phyloP scores from a whole-genome alignment of 2,113 vertebrate genomes.

The Leuciscus idus region DNA sequence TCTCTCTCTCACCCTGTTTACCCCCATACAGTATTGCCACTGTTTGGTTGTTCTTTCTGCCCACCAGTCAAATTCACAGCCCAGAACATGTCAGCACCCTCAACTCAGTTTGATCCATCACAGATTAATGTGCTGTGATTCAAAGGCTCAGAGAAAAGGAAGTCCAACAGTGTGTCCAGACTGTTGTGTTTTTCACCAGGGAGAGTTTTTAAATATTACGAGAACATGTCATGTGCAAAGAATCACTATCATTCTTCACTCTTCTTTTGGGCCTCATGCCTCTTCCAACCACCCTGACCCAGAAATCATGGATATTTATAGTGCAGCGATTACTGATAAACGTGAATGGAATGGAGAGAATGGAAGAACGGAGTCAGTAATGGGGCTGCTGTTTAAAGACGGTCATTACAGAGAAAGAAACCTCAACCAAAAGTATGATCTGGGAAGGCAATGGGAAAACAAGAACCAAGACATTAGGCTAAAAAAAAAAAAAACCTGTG shows the following conservation, averaged over 20 bases:
- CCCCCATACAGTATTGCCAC: slow-evolving; percentile 46
- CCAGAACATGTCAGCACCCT: slow-evolving; percentile 54
- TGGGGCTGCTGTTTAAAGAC: slow-evolving; percentile 16
- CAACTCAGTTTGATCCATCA: slow-evolving; percentile 30
- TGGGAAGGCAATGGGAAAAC: slow-evolving; percentile 24
- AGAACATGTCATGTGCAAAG: not conserved
- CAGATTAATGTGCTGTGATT: slow-evolving; percentile 45
- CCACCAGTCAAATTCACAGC: slow-evolving; percentile 27
- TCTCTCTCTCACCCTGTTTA: slow-evolving; percentile 30
- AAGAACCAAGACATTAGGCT: slow-evolving; percentile 23
- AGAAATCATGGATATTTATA: slow-evolving; percentile 33
- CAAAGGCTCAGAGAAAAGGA: slow-evolving; percentile 32
- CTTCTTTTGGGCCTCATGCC: not conserved
- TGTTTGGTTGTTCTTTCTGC: slow-evolving; percentile 35
- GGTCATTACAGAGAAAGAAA: not conserved
- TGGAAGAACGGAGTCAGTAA: slow-evolving; percentile 29
- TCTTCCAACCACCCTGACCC: slow-evolving; percentile 17
- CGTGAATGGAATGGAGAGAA: slow-evolving; percentile 17
- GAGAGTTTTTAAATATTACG: slow-evolving; percentile 19
- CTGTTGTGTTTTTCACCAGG: slow-evolving; percentile 15
- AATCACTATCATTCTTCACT: slow-evolving; percentile 24
- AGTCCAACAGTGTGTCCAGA: slow-evolving; percentile 7
- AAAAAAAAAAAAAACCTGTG: slow-evolving; percentile 7
- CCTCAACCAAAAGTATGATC: not conserved
- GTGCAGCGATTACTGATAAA: slow-evolving; percentile 33